Conservation (phyloP, 1,140 invertebrate genomes). For the Cyclargus thomasi region DNA sequence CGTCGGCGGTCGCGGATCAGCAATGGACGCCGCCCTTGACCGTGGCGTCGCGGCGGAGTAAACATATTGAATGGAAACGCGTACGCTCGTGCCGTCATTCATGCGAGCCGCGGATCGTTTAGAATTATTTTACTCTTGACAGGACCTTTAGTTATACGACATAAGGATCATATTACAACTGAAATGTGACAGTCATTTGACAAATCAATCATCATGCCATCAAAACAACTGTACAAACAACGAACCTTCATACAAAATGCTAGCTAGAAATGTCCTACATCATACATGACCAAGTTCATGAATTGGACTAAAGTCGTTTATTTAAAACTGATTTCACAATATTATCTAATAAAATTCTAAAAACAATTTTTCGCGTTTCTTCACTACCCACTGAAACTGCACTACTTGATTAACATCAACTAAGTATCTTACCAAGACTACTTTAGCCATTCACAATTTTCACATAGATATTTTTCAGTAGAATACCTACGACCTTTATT, state of each 20-base stretch:
- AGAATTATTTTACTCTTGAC: too few relatives aligned
- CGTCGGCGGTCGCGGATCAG: conserved; percentile 37
- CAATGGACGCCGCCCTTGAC: conserved; percentile 63
- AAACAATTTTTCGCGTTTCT: not conserved
- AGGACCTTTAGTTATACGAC: too few relatives aligned
- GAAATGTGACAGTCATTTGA: too few relatives aligned
- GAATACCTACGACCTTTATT: not conserved
- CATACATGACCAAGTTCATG: not conserved
- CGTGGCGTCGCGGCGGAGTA: conserved; percentile 53
- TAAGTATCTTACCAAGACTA: too few relatives aligned
- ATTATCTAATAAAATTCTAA: not conserved
- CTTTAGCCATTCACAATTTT: not conserved
- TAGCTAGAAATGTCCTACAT: too few relatives aligned
- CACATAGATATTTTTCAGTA: not conserved
- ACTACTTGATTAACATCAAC: not conserved
- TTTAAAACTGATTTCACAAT: not conserved
- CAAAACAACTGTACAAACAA: too few relatives aligned
- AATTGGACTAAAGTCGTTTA: not conserved
- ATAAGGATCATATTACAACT: not conserved
- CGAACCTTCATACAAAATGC: too few relatives aligned
- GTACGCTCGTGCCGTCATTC: conserved; percentile 63
- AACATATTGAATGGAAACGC: conserved; percentile 72
- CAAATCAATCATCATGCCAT: too few relatives aligned
- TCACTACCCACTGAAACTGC: not conserved
- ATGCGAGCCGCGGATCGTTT: conserved; percentile 56